A percentile compares a stretch with the other conserved stretches of the same genome.
These are phyloP conservation scores for Corythaixoides concolor DNA, from an alignment of 2,113 vertebrate genomes.

Conservation along the genomic window DNA sequence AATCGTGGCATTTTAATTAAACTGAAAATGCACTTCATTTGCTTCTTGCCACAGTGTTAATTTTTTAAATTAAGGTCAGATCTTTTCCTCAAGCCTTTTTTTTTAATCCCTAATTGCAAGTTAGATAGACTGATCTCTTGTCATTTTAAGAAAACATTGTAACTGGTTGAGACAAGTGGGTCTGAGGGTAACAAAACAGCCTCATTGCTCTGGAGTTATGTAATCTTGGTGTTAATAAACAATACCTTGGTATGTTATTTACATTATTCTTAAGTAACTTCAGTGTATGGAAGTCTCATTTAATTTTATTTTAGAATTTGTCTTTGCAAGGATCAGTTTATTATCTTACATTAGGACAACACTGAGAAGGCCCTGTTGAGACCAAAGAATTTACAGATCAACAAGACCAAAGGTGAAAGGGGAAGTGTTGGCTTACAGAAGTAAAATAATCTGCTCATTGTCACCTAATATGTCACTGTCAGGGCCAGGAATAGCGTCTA, in stretches of 20 bases:
- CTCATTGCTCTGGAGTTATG: not conserved
- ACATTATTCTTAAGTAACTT: not conserved
- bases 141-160: slow-evolving; percentile 30
- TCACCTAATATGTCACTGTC: slow-evolving; percentile 10
- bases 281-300: not conserved
- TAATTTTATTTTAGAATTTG: not conserved
- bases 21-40: slow-evolving; percentile 55
- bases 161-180: slow-evolving; percentile 25
- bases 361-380: not conserved
- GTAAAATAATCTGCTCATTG: not conserved
- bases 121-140: slow-evolving; percentile 48
- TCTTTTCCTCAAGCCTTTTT: slow-evolving; percentile 15
- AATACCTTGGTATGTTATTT: not conserved
- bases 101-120: slow-evolving; percentile 40
- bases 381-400: not conserved
- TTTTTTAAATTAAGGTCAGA: slow-evolving; percentile 61
- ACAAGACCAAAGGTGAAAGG: not conserved
- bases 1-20: slow-evolving; percentile 77
- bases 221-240: not conserved
- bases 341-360: not conserved
- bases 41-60: slow-evolving; percentile 48
- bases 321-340: not conserved
- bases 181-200: not conserved
- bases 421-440: not conserved
- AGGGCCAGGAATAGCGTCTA: not conserved